These are phyloP conservation scores for Nowickia ferox DNA, from an alignment of 2,888 invertebrate genomes.

Conservation along the genomic window DNA sequence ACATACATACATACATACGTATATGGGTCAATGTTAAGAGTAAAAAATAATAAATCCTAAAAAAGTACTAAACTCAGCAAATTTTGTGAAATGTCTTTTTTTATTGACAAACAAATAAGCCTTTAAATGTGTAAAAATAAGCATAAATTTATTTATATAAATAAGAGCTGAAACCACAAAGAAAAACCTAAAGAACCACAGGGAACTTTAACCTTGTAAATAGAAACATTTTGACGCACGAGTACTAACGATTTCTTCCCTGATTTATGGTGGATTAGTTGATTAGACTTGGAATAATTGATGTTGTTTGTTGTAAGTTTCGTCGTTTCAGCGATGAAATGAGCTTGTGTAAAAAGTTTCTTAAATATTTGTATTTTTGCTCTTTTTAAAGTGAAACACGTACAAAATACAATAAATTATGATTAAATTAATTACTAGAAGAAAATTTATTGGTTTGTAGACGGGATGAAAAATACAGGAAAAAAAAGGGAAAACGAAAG, in stretches of 20 bases:
- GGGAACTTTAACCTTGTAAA: background rate
- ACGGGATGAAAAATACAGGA: no score
- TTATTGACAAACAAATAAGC: conserved; percentile 23
- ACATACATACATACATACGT: no score
- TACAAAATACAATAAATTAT: background rate
- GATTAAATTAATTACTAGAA: no score
- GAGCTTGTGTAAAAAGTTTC: background rate
- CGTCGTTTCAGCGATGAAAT: background rate
- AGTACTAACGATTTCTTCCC: background rate
- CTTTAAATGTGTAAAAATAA: background rate
- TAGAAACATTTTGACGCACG: background rate
- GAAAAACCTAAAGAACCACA: background rate
- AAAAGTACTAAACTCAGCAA: background rate
- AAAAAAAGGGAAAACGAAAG: no score
- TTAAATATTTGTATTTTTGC: background rate
- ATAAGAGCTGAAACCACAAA: no score
- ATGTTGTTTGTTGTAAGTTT: background rate
- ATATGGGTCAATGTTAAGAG: conserved; percentile 40
- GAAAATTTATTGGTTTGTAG: no score
- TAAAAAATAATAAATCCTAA: background rate
- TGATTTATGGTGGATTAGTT: conserved; percentile 4
- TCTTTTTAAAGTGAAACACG: background rate
- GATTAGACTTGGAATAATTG: background rate
- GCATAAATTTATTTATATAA: background rate
- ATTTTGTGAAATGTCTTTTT: background rate